phyloP scores from a whole-genome alignment of 2,113 vertebrate genomes.

The Terrapene triunguis region DNA sequence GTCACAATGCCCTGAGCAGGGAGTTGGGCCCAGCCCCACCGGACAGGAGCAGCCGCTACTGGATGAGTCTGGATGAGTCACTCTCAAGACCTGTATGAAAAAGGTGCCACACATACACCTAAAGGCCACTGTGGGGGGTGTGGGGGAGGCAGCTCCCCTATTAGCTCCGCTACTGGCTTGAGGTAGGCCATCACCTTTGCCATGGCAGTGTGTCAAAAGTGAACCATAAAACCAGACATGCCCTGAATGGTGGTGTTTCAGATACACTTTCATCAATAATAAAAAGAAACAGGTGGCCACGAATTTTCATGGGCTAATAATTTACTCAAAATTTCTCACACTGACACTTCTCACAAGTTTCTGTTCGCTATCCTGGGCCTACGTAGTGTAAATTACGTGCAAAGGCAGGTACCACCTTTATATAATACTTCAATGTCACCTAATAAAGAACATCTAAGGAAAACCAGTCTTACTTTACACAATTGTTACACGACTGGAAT shows the following conservation, averaged over 20 bases:
- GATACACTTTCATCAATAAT: neutral
- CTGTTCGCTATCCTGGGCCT: neutral
- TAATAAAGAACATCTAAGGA: neutral
- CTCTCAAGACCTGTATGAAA: neutral
- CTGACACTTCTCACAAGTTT: neutral
- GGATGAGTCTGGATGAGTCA: neutral
- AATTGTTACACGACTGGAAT: neutral
- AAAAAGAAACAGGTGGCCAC: neutral
- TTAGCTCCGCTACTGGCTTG: neutral
- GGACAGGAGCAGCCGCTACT: neutral
- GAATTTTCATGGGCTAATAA: neutral
- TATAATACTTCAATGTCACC: neutral
- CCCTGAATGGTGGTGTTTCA: neutral
- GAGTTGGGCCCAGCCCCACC: neutral
- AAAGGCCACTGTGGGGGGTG: neutral
- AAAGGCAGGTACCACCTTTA: neutral
- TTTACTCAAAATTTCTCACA: neutral
- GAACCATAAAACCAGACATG: neutral
- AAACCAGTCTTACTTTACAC: neutral
- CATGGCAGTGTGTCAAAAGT: neutral
- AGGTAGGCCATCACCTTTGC: neutral
- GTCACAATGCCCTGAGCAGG: too few relatives aligned
- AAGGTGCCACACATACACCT: neutral
- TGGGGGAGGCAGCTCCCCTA: too few relatives aligned
- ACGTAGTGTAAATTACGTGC: neutral